Evolutionary conservation across 2,888 invertebrate species (phyloP).

Genomic region (Nysson spinosus): DNA sequence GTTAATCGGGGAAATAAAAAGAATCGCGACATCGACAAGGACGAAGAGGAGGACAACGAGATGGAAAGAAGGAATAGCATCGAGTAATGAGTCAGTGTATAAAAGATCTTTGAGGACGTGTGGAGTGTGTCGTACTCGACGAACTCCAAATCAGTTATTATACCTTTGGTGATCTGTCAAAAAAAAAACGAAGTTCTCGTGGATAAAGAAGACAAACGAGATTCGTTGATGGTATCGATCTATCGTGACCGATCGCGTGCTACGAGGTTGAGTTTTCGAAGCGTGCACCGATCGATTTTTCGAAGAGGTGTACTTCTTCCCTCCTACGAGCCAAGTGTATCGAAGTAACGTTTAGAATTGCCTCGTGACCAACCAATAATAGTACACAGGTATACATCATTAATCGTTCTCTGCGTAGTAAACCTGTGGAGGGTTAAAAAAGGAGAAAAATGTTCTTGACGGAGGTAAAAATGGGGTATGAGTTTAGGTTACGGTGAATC

Average conservation of each 20-base stretch:
- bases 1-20: neutral
- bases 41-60: constrained; percentile 7
- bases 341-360: neutral
- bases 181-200: neutral
- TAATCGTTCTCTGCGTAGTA: neutral
- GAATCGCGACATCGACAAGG: constrained; percentile 28
- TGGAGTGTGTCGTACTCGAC: too few relatives aligned
- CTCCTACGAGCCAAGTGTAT: neutral
- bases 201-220: too few relatives aligned
- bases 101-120: constrained; percentile 9
- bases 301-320: constrained; percentile 3
- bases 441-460: constrained; percentile 4
- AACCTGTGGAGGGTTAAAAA: constrained; percentile 6
- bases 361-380: too few relatives aligned
- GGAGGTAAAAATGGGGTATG: constrained; percentile 20
- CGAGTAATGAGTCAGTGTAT: constrained; percentile 2
- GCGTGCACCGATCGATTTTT: constrained; percentile 32
- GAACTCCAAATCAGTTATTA: too few relatives aligned
- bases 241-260: constrained; percentile 16
- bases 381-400: constrained; percentile 15
- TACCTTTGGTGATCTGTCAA: constrained; percentile 25
- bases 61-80: constrained; percentile 24
- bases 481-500: constrained; percentile 20
- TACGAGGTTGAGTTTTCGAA: constrained; percentile 10
- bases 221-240: too few relatives aligned